Evolutionary conservation across 2,797 vertebrate species (phyloP).

Genomic region (Tarsius wallacei): DNA sequence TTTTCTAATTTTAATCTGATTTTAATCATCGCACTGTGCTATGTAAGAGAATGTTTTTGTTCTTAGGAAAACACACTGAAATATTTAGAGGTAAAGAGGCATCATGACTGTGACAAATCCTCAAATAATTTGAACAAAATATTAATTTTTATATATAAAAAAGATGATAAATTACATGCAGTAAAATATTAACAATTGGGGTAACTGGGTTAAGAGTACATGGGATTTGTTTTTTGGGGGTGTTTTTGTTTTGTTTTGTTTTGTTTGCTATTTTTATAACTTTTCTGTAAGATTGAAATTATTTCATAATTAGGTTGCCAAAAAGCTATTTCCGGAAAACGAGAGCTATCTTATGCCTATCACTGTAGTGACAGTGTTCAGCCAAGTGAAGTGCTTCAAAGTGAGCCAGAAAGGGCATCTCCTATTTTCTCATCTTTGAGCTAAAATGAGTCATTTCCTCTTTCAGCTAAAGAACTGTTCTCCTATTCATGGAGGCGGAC

Average conservation of each 20-base stretch:
- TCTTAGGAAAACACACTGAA: conserved; percentile 51
- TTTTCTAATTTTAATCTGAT: conserved; percentile 53
- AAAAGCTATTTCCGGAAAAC: not conserved
- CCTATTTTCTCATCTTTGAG: not conserved
- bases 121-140: conserved; percentile 16
- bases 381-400: not conserved
- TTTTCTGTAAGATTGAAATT: conserved; percentile 6
- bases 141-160: not conserved
- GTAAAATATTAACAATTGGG: not conserved
- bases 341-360: not conserved
- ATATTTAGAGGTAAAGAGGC: not conserved
- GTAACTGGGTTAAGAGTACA: not conserved
- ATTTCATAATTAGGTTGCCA: not conserved
- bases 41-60: not conserved
- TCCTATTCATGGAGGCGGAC: conserved; percentile 66
- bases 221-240: not conserved
- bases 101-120: not conserved
- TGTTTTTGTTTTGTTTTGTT: not conserved
- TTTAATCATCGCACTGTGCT: not conserved
- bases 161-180: not conserved
- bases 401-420: conserved; percentile 12
- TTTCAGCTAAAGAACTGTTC: conserved; percentile 75
- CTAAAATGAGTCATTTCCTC: conserved; percentile 75
- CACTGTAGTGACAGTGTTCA: not conserved
- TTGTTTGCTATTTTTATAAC: not conserved